phyloP scores from a whole-genome alignment of 2,797 vertebrate species.

The Chromis chromis region DNA sequence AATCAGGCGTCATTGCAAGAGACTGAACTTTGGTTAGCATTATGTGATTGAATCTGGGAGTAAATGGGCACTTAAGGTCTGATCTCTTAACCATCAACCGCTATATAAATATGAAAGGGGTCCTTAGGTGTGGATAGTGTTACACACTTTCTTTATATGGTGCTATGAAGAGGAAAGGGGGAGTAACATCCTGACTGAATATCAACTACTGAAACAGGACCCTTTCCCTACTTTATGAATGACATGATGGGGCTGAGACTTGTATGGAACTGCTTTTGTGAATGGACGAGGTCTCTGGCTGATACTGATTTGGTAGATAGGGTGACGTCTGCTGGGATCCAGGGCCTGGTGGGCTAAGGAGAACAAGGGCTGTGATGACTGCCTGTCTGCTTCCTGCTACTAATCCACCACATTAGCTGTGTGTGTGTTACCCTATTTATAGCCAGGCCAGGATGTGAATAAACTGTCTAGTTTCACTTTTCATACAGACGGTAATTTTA shows the following conservation, averaged over 20 bases:
- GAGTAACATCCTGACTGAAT: slow-evolving; percentile 80
- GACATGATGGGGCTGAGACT: slow-evolving; percentile 50
- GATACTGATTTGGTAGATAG: slow-evolving; percentile 85
- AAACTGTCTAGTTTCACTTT: slow-evolving; percentile 85
- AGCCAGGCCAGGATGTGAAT: slow-evolving; percentile 85
- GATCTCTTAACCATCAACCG: slow-evolving; percentile 61
- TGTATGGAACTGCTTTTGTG: slow-evolving; percentile 75
- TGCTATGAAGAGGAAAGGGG: slow-evolving; percentile 62
- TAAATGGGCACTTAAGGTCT: slow-evolving; percentile 64
- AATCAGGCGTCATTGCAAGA: slow-evolving; percentile 46
- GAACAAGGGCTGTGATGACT: slow-evolving; percentile 80
- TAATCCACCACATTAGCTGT: slow-evolving; percentile 85
- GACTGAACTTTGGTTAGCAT: slow-evolving; percentile 41
- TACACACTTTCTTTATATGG: slow-evolving; percentile 72
- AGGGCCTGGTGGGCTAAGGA: slow-evolving; percentile 63
- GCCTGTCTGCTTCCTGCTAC: slow-evolving; percentile 85
- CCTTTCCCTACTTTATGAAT: slow-evolving; percentile 68
- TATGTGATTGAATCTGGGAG: slow-evolving; percentile 40
- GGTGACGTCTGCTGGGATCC: slow-evolving; percentile 82
- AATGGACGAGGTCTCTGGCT: slow-evolving; percentile 73
- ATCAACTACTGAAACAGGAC: slow-evolving; percentile 79
- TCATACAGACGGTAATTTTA: slow-evolving; percentile 85
- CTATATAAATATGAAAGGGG: slow-evolving; percentile 73
- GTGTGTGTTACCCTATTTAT: slow-evolving; percentile 82
- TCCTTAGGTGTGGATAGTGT: slow-evolving; percentile 68